Percentiles rank a stretch among this genome's conserved stretches.
phyloP scores from a whole-genome alignment of 2,888 invertebrate species.

The Seladonia tumulorum region DNA sequence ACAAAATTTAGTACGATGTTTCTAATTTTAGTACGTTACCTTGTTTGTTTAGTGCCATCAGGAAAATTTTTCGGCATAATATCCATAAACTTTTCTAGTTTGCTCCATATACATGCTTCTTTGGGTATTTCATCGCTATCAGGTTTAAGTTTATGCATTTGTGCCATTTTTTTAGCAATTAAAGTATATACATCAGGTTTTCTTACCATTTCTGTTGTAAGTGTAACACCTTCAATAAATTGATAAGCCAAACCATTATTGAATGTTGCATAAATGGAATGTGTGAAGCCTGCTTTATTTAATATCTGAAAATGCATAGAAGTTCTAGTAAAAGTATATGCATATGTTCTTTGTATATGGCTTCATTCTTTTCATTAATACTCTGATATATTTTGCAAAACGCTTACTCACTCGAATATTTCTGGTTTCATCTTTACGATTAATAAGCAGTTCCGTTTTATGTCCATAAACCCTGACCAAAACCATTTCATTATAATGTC shows the following conservation, averaged over 20 bases:
- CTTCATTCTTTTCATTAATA: neutral
- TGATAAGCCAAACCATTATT: slow-evolving; percentile 97
- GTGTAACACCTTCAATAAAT: slow-evolving; percentile 92
- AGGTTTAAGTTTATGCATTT: slow-evolving; percentile 89
- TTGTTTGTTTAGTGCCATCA: slow-evolving; percentile 88
- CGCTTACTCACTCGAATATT: slow-evolving; percentile 78
- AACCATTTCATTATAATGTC: slow-evolving; percentile 88
- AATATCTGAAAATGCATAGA: slow-evolving; percentile 84
- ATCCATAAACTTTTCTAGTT: slow-evolving; percentile 90
- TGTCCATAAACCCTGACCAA: slow-evolving; percentile 96
- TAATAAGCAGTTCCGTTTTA: slow-evolving; percentile 96
- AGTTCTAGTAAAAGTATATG: neutral
- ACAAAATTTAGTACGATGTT: neutral
- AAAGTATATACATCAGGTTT: slow-evolving; percentile 89
- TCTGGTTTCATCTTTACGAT: slow-evolving; percentile 92
- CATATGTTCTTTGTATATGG: neutral
- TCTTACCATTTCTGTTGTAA: slow-evolving; percentile 88
- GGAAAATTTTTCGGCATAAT: slow-evolving; percentile 90
- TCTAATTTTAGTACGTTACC: slow-evolving; percentile 85
- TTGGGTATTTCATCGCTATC: slow-evolving; percentile 83
- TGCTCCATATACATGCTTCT: slow-evolving; percentile 91
- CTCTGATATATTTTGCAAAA: neutral
- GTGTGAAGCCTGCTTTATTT: slow-evolving; percentile 91
- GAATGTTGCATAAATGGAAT: slow-evolving; percentile 95
- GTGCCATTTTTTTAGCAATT: slow-evolving; percentile 93